These are phyloP conservation scores for Rhinolophus sinicus DNA, from an alignment of 2,113 vertebrate species.

Conservation along the genomic window DNA sequence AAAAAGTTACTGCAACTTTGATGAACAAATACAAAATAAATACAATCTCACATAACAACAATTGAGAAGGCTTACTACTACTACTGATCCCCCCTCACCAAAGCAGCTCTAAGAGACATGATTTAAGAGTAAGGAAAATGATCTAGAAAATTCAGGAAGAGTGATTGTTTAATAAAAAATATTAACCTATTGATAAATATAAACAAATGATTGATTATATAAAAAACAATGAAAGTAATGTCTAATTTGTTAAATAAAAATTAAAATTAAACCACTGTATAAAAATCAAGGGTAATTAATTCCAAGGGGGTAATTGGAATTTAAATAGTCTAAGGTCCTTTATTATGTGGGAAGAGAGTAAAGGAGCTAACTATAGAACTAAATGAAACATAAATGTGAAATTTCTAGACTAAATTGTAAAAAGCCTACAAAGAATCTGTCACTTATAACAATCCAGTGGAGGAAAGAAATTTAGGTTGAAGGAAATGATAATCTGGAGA, in stretches of 20 bases:
- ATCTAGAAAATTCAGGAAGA: not conserved
- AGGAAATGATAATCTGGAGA: not conserved
- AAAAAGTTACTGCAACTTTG: not conserved
- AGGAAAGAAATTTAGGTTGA: not conserved
- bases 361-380: not conserved
- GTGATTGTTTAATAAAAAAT: not conserved
- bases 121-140: not conserved
- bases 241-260: not conserved
- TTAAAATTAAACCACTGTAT: not conserved
- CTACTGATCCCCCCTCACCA: not conserved
- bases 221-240: not conserved
- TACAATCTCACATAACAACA: not conserved
- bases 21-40: not conserved
- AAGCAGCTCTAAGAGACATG: not conserved
- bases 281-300: not conserved
- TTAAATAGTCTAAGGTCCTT: not conserved
- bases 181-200: not conserved
- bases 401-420: not conserved
- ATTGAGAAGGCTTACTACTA: not conserved
- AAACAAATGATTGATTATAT: not conserved
- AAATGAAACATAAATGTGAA: not conserved
- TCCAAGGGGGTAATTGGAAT: not conserved
- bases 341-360: not conserved
- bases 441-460: not conserved
- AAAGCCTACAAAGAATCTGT: not conserved